phyloP scores from a whole-genome alignment of 1,140 invertebrate genomes.

The Diorhabda elongata region DNA sequence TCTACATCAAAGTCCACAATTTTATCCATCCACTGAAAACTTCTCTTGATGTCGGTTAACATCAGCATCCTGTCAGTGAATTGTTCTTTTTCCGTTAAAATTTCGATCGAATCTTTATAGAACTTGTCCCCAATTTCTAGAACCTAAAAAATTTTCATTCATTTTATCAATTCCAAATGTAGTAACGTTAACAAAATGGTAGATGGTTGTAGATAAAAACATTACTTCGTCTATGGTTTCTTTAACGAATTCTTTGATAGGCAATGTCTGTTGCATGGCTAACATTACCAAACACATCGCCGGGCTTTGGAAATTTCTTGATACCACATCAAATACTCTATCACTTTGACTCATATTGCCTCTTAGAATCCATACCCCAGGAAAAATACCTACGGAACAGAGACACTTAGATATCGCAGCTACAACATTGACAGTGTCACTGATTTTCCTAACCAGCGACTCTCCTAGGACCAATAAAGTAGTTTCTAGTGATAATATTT shows the following conservation, averaged over 20 bases:
- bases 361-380: constrained; percentile 51
- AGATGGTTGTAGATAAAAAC: neutral
- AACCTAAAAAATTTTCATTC: constrained; percentile 48
- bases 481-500: neutral
- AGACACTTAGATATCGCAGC: too few relatives aligned
- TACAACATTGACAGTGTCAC: too few relatives aligned
- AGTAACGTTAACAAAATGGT: neutral
- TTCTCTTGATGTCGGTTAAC: constrained; percentile 43
- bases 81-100: constrained; percentile 47
- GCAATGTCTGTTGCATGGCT: constrained; percentile 41
- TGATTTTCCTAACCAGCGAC: too few relatives aligned
- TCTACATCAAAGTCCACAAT: constrained; percentile 39
- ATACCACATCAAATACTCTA: constrained; percentile 47
- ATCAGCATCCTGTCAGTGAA: constrained; percentile 36
- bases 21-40: constrained; percentile 39
- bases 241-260: constrained; percentile 46
- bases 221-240: constrained; percentile 50
- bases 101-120: constrained; percentile 49
- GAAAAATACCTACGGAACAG: constrained; percentile 42
- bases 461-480: too few relatives aligned
- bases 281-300: constrained; percentile 50
- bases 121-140: constrained; percentile 49
- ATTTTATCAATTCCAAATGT: constrained; percentile 37
- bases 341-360: constrained; percentile 51
- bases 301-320: constrained; percentile 51